A percentile compares a stretch with the other conserved stretches of the same genome.
These are phyloP conservation scores for Anguilla pacifica DNA, from an alignment of 2,797 vertebrate species.

Conservation along the genomic window DNA sequence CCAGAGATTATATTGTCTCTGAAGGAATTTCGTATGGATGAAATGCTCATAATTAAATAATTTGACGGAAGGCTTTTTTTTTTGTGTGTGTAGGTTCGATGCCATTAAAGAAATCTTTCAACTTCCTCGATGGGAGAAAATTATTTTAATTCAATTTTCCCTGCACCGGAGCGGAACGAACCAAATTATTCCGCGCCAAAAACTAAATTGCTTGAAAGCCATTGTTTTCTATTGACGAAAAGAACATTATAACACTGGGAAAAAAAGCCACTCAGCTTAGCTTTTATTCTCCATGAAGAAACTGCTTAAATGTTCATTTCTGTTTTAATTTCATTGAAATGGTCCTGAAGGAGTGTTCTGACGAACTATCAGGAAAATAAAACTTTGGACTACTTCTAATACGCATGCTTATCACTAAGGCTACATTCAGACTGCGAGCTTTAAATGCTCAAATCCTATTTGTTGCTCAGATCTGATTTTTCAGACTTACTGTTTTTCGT, in stretches of 20 bases:
- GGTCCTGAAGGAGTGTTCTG: background rate
- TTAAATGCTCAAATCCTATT: background rate
- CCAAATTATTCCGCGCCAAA: conserved; percentile 27
- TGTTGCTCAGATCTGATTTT: background rate
- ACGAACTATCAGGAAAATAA: background rate
- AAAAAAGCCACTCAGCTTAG: background rate
- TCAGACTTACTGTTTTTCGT: background rate
- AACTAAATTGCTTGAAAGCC: conserved; percentile 25
- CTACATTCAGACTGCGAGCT: background rate
- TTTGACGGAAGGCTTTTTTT: conserved; percentile 48
- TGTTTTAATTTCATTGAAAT: conserved; percentile 18
- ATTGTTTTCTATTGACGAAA: conserved; percentile 28
- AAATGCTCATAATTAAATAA: conserved; percentile 19
- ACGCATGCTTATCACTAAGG: background rate
- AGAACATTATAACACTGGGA: background rate
- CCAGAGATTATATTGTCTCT: conserved; percentile 66
- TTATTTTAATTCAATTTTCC: conserved; percentile 28
- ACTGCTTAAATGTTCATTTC: conserved; percentile 13
- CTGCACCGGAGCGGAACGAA: conserved; percentile 10
- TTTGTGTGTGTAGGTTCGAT: conserved; percentile 47
- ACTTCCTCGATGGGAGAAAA: conserved; percentile 4
- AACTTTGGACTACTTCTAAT: background rate
- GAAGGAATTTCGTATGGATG: conserved; percentile 44
- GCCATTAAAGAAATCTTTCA: conserved; percentile 17
- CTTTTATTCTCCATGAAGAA: conserved; percentile 22